Evolutionary conservation across 2,113 vertebrate species (phyloP).

Genomic region (Calyptommatus sinebrachiatus): DNA sequence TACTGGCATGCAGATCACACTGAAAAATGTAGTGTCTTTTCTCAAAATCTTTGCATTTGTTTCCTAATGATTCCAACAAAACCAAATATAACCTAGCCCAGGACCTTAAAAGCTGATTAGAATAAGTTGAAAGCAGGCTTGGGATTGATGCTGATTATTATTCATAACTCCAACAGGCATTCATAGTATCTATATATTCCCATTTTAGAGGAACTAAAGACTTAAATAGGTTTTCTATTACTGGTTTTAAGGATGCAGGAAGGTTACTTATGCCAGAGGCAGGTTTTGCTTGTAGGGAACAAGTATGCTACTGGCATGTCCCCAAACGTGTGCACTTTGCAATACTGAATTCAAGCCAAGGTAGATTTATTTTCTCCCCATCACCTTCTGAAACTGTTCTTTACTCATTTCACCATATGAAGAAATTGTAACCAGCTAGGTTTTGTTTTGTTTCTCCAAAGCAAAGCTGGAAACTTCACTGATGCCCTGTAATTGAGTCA

Average conservation of each 20-base stretch:
- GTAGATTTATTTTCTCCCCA: neutral
- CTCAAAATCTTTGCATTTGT: conserved; percentile 63
- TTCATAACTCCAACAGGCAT: conserved; percentile 42
- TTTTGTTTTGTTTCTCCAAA: neutral
- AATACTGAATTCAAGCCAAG: neutral
- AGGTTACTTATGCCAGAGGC: conserved; percentile 7
- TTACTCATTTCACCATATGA: neutral
- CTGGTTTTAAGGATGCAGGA: conserved; percentile 28
- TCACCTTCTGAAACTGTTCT: neutral
- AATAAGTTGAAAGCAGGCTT: conserved; percentile 56
- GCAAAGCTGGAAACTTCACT: neutral
- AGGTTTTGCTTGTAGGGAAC: neutral
- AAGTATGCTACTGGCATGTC: neutral
- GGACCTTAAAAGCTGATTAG: conserved; percentile 55
- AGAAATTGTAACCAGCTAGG: neutral
- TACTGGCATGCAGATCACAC: conserved; percentile 45
- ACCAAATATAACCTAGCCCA: conserved; percentile 56
- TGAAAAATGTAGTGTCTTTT: conserved; percentile 50
- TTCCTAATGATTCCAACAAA: conserved; percentile 66
- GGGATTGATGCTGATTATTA: conserved; percentile 47
- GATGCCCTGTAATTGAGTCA: neutral
- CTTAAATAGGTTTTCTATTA: conserved; percentile 33
- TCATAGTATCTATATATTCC: conserved; percentile 30
- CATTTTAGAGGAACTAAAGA: conserved; percentile 44
- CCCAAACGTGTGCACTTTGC: fast-evolving